These are phyloP conservation scores for Bubo bubo DNA, from an alignment of 2,113 vertebrate species.

Conservation along the genomic window DNA sequence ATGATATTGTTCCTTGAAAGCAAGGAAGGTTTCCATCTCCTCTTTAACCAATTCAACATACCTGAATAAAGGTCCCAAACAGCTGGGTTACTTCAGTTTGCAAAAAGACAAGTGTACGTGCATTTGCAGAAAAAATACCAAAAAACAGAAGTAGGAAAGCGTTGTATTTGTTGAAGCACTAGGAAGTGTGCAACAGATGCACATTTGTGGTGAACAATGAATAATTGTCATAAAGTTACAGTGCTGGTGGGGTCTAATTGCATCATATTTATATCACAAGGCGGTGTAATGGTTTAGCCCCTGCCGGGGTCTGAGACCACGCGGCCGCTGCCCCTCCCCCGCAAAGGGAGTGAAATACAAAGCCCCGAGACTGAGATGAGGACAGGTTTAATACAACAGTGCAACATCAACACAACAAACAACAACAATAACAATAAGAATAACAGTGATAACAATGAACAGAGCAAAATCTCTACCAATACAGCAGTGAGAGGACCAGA, in stretches of 20 bases:
- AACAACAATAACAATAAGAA: no score
- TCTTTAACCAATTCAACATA: conserved; percentile 78
- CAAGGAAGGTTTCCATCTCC: conserved; percentile 74
- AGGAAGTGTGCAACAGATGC: rapidly evolving
- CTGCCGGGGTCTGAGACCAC: no score
- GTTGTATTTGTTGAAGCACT: background rate
- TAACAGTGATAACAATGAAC: no score
- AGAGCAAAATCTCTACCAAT: no score
- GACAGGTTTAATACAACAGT: no score
- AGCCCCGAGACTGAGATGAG: no score
- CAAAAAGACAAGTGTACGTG: background rate
- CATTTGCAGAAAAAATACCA: background rate
- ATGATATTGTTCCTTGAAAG: conserved; percentile 76
- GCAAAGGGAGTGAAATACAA: no score
- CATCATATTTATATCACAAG: rapidly evolving
- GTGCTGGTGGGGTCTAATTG: background rate
- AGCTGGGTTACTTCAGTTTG: background rate
- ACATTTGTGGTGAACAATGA: rapidly evolving
- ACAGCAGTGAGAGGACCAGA: no score
- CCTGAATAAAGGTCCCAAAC: conserved; percentile 27
- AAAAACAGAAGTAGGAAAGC: background rate
- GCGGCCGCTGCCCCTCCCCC: no score
- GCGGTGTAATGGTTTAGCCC: no score
- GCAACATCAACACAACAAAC: no score
- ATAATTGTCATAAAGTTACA: background rate